Percentiles rank a stretch among this genome's conserved stretches.
Evolutionary conservation across 2,113 vertebrate species (phyloP).

Genomic region (Alosa alosa): DNA sequence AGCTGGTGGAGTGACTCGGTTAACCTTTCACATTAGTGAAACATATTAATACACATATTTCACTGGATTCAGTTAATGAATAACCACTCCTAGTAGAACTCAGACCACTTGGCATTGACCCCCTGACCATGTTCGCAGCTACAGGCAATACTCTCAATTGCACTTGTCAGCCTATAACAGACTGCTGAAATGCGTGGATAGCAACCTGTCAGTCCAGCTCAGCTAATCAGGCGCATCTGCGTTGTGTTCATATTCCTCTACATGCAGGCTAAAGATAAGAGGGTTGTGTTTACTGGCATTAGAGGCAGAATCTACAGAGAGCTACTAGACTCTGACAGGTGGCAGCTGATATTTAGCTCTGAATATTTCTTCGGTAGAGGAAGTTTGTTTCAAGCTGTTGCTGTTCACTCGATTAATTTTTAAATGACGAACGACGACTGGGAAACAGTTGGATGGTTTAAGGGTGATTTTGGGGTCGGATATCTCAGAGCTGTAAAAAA

Average conservation of each 20-base stretch:
- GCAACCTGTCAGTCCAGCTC: slow-evolving; percentile 33
- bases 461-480: neutral
- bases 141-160: neutral
- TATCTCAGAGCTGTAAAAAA: neutral
- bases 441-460: neutral
- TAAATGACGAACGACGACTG: neutral
- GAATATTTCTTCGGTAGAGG: neutral
- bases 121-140: neutral
- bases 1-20: neutral
- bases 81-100: neutral
- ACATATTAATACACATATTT: neutral
- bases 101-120: neutral
- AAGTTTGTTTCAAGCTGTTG: neutral
- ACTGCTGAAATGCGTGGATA: neutral
- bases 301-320: neutral
- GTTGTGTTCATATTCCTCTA: slow-evolving; percentile 16
- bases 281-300: slow-evolving; percentile 22
- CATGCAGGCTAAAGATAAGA: slow-evolving; percentile 7
- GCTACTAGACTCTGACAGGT: neutral
- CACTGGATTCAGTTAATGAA: neutral
- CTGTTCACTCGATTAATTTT: neutral
- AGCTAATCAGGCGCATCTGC: slow-evolving; percentile 23
- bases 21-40: neutral
- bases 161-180: neutral
- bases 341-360: neutral